phyloP scores from a whole-genome alignment of 2,888 invertebrate genomes.

The Parnassius smintheus region DNA sequence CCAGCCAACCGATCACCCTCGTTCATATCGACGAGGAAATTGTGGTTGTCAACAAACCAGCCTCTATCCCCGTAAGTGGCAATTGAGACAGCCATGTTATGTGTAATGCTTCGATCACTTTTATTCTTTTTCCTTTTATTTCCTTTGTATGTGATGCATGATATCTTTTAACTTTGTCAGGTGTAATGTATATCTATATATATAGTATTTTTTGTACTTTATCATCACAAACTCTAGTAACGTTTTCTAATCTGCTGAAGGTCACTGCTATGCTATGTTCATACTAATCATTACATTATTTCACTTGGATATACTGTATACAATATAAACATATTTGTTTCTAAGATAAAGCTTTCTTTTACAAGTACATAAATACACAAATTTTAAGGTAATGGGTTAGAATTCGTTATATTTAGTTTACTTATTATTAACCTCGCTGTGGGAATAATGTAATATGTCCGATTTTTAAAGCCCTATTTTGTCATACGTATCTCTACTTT shows the following conservation, averaged over 20 bases:
- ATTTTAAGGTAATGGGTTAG: no score
- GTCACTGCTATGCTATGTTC: neutral
- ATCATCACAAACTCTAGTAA: conserved; percentile 15
- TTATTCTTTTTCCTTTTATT: conserved; percentile 54
- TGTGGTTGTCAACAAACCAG: conserved; percentile 99
- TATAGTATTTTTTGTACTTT: conserved; percentile 13
- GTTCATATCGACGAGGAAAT: conserved; percentile 99
- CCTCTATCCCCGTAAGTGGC: conserved; percentile 99
- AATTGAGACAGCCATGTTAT: conserved; percentile 88
- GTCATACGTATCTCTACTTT: no score
- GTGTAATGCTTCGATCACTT: conserved; percentile 87
- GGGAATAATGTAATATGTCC: no score
- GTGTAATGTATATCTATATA: neutral
- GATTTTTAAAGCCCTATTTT: no score
- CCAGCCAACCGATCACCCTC: conserved; percentile 97
- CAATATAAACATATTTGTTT: no score
- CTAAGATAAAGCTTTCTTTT: no score
- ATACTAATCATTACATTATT: conserved; percentile 13
- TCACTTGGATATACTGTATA: conserved; percentile 18
- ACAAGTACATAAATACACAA: no score
- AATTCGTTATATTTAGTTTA: no score
- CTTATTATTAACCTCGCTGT: no score
- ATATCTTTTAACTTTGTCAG: conserved; percentile 25
- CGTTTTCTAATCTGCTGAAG: neutral
- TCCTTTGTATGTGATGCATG: conserved; percentile 43